Conservation (phyloP, 1,140 invertebrate species). For the Akabosia matsudoensis region DNA sequence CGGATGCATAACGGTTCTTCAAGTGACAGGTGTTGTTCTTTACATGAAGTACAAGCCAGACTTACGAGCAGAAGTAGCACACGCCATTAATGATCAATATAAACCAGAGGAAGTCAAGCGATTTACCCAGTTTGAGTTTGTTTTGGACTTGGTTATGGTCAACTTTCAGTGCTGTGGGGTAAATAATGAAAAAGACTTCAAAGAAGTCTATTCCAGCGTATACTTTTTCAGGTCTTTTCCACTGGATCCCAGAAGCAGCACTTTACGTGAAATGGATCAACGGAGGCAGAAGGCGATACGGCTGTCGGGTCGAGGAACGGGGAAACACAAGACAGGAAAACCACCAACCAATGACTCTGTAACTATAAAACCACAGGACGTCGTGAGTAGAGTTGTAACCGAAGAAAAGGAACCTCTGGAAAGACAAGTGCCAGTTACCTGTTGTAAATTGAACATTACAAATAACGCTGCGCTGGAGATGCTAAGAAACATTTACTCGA, state of each 20-base stretch:
- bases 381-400: neutral
- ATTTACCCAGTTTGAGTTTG: slow-evolving; percentile 6
- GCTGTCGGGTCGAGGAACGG: too few species aligned
- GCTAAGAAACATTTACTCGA: neutral
- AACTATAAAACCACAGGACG: neutral
- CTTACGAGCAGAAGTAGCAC: neutral
- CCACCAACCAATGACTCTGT: too few species aligned
- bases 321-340: too few species aligned
- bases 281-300: neutral
- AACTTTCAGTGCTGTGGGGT: slow-evolving; percentile 10
- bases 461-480: neutral
- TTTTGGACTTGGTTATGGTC: neutral
- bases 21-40: neutral
- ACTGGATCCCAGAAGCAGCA: neutral
- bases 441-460: neutral
- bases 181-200: slow-evolving; percentile 7
- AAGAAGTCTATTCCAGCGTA: neutral
- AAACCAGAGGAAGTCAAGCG: neutral
- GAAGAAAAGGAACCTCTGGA: neutral
- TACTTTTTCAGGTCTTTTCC: neutral
- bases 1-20: neutral
- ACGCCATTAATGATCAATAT: slow-evolving; percentile 7
- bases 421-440: slow-evolving; percentile 13
- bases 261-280: too few species aligned
- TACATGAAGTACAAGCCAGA: slow-evolving; percentile 3